These are phyloP conservation scores for Drosophila silvestris DNA, from an alignment of 2,888 invertebrate genomes.

Conservation along the genomic window DNA sequence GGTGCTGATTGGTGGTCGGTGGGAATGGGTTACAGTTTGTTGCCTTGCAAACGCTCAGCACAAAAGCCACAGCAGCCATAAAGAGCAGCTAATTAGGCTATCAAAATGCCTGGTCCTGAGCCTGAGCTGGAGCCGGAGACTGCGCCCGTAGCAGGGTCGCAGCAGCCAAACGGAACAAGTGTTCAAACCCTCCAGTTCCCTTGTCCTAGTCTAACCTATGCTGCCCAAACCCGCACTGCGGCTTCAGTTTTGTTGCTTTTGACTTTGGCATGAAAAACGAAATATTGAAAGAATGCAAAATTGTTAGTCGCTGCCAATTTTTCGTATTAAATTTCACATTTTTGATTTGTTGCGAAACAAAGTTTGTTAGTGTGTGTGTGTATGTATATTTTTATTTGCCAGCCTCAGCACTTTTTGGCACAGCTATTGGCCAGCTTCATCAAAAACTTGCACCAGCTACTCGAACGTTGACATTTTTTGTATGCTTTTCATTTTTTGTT, in stretches of 20 bases:
- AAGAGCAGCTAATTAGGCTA: constrained; percentile 79
- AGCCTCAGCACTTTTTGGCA: constrained; percentile 29
- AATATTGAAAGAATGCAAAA: constrained; percentile 39
- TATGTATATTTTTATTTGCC: constrained; percentile 4
- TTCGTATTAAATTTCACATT: constrained; percentile 51
- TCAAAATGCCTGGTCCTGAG: constrained; percentile 63
- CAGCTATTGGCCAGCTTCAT: constrained; percentile 37
- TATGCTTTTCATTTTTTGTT: constrained; percentile 28
- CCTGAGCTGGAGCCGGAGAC: not conserved
- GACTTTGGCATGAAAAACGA: constrained; percentile 44
- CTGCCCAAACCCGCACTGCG: constrained; percentile 26
- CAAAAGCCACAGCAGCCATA: constrained; percentile 70
- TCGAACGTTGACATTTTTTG: constrained; percentile 70
- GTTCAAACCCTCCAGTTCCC: constrained; percentile 1
- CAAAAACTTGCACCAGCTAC: constrained; percentile 57
- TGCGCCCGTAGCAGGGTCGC: constrained; percentile 19
- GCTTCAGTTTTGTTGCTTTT: constrained; percentile 64
- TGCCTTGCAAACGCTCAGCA: constrained; percentile 72
- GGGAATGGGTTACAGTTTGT: constrained; percentile 47
- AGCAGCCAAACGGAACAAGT: constrained; percentile 64
- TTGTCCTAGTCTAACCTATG: not conserved
- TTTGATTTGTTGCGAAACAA: constrained; percentile 70
- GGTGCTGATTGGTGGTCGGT: constrained; percentile 1
- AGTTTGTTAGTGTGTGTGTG: constrained; percentile 33
- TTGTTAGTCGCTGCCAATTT: constrained; percentile 27